Conservation (phyloP, 1,140 invertebrate species). For the Hestina assimilis region DNA sequence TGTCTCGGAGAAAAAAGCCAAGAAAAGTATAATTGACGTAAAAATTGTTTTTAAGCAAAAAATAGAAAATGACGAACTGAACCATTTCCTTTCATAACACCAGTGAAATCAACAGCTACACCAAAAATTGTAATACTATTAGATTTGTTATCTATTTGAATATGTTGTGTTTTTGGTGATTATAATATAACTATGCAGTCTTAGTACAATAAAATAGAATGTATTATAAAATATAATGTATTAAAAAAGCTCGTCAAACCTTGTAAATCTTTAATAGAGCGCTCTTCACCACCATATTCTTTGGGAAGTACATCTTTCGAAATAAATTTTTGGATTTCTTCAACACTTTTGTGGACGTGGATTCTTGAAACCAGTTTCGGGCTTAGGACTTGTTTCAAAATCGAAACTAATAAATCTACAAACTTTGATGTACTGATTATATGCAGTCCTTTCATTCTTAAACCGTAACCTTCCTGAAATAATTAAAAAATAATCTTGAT, state of each 20-base stretch:
- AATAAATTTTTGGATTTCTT: conserved; percentile 35
- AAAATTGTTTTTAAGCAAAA: no score
- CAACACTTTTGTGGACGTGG: conserved; percentile 38
- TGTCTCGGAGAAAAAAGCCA: no score
- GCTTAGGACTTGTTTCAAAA: conserved; percentile 30
- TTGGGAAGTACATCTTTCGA: conserved; percentile 42
- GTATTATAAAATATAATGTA: not conserved
- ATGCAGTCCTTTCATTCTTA: conserved; percentile 38
- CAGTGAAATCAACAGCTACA: no score
- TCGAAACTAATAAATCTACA: conserved; percentile 25
- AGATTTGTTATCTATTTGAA: no score
- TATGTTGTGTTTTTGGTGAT: not conserved
- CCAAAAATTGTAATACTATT: no score
- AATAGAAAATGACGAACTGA: no score
- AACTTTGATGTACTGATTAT: conserved; percentile 35
- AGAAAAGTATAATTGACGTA: no score
- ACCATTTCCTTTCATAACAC: no score
- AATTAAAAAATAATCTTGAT: conserved; percentile 2
- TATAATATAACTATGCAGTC: not conserved
- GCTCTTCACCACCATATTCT: conserved; percentile 49
- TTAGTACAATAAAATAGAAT: no score
- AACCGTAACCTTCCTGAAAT: conserved; percentile 39
- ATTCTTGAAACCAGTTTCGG: conserved; percentile 29
- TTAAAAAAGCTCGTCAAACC: conserved; percentile 33
- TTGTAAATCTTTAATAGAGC: conserved; percentile 35